Base-by-base conservation (phyloP, 2,888 invertebrate genomes). In the Volucella inflata region DNA sequence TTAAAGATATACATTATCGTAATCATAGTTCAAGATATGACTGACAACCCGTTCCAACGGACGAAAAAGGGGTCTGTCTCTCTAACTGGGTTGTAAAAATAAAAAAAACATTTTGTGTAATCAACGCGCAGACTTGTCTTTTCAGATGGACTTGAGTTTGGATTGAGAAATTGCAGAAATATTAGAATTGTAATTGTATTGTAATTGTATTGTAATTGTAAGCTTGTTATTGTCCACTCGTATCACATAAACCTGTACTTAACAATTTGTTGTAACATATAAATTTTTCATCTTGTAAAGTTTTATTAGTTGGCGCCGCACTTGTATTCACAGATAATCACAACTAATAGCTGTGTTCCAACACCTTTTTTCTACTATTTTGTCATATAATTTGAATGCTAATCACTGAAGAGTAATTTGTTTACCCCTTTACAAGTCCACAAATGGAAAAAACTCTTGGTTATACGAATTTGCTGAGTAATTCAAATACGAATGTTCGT, bases 281-380 rank as follows among this genome's bases (percentile, higher is more conserved):
- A 67, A 53, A 74, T 68, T 62, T 55, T 48, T 17, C 68, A 80
- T 75, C 80, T 68, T 55, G 44, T 70, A 71, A 50, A 65, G 57
- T 71, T 77, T n/a, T 82, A 82, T 82, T 64, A 82, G 59, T 57
- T 74, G 75, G 79, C 84, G 84, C 84, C 80, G 71, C 84, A 80
- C 70, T 84, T 71, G 57, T 48, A 72, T 74, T 62, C 60, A 62
- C 55, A 50, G 81, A 77, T 85, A 85, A 85, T 85, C 85, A 60
- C 68, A 60, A 62, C 76, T 79, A 79, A 84, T 79, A 75, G 75
- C 76, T 75, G 57, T 78, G 50, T 59, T 57, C 40, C 40, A 48
- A 72, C 78, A 74, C 68, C 46, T 79, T 65, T 40, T 42, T 46
- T 59, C 42, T 51, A 67, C 42, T 51, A 67, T 14, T 30, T 48